Percentiles rank a stretch among this genome's conserved stretches.
Conservation (phyloP, 2,888 invertebrate species). For the Hanleya hanleyi region DNA sequence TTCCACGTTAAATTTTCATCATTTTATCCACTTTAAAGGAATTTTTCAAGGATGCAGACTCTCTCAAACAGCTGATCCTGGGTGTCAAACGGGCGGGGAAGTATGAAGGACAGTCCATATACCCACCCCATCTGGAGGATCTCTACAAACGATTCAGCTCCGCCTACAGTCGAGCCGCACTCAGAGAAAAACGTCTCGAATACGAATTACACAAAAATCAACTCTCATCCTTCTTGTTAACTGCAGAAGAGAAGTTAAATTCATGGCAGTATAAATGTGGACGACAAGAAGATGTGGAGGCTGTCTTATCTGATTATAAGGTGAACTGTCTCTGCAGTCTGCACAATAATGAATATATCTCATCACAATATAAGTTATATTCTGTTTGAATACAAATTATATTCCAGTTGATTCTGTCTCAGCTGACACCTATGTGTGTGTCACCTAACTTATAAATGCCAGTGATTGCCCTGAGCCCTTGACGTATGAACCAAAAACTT, state of each 20-base stretch:
- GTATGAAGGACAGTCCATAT: conserved; percentile 79
- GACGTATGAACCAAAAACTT: no score
- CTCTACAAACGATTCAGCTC: conserved; percentile 80
- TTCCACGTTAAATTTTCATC: no score
- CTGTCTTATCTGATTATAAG: conserved; percentile 61
- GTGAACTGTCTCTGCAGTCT: no score
- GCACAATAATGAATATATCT: no score
- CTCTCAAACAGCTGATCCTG: conserved; percentile 85
- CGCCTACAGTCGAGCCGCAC: conserved; percentile 80
- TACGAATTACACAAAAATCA: conserved; percentile 76
- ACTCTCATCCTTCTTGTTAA: conserved; percentile 91
- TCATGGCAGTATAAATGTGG: conserved; percentile 94
- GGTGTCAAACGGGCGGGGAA: conserved; percentile 82
- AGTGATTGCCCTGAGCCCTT: no score
- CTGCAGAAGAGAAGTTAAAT: conserved; percentile 91
- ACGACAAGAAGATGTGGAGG: conserved; percentile 68
- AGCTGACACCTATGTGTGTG: no score
- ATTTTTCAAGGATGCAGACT: conserved; percentile 89
- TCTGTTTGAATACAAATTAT: no score
- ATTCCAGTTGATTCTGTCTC: no score
- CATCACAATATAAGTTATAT: no score
- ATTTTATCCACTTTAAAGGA: conserved; percentile 75
- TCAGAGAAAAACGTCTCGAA: conserved; percentile 76
- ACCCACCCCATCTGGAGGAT: conserved; percentile 86
- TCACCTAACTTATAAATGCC: no score